Evolutionary conservation across 2,888 invertebrate genomes (phyloP), one percentile per base, ranked within the genome.

Genomic region (Salpingus planirostris): DNA sequence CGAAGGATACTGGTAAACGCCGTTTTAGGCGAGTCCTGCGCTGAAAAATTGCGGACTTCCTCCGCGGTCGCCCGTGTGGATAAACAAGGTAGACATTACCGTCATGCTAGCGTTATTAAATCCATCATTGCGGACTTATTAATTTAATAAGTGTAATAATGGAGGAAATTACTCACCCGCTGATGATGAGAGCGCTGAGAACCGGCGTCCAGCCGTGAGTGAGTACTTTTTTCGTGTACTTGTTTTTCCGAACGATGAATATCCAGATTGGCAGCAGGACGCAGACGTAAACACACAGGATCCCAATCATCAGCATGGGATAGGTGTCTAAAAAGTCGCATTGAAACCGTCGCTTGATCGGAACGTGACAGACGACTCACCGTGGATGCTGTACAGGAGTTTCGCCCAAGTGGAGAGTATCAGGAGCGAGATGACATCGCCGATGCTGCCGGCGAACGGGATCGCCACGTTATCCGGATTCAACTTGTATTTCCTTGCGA

Each of bases 381-480:
- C 72, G 59, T 82, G 74, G 39, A 76, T 70, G 3, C 68, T 68
- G 55, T 76, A 86, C 50, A 91, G 74, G 31, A 80, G 67, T 42
- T 80, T 81, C 10, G 91, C 88, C 42, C 92, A 84, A 44, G 78
- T 73, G 1, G 95, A 82, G 0, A 96, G 70, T 11, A 92, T 76
- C 6, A 83, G 76, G 48, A 96, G 78, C 38, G 95, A 95, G 23
- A 91, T 88, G 11, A 96, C 80, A 64, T 97, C 97, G 2, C 96
- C 96, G 43, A 96, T 80, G 48, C 91, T 92, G 7, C 95, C 95
- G 11, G 96, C 96, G 24, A 97, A 73, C 0, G 96, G 96, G 1
- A 95, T 95, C 29, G 95, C 95, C 51, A 97, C 76, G 67, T 97
- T 97, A 67, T 97, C 96, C 0, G 96, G 96, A 65, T 97, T 95